phyloP scores from a whole-genome alignment of 2,888 invertebrate species.

The Drosophila merina region DNA sequence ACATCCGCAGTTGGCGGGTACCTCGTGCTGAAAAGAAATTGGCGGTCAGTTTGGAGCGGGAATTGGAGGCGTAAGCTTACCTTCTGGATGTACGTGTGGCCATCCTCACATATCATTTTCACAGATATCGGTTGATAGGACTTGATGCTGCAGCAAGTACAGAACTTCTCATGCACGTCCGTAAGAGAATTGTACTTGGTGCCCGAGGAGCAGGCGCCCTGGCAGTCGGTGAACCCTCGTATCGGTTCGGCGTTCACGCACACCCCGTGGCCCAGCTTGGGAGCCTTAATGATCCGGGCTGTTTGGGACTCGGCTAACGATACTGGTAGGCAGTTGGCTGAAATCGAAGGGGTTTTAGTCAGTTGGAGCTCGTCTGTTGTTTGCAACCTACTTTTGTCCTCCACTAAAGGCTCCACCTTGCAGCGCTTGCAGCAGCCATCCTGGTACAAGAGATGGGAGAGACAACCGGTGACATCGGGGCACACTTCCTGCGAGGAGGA shows the following conservation, averaged over 20 bases:
- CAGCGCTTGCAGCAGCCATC: constrained; percentile 90
- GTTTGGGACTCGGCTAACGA: constrained; percentile 85
- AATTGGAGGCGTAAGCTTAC: constrained; percentile 11
- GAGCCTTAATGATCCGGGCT: constrained; percentile 85
- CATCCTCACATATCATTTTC: constrained; percentile 84
- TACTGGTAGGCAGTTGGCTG: constrained; percentile 86
- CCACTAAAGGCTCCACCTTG: constrained; percentile 84
- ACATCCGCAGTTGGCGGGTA: constrained; percentile 80
- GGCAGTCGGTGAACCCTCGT: constrained; percentile 88
- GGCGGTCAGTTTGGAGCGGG: background rate
- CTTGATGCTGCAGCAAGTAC: constrained; percentile 86
- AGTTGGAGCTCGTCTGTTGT: background rate
- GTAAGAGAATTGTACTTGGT: constrained; percentile 88
- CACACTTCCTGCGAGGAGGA: constrained; percentile 86
- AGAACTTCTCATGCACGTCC: constrained; percentile 85
- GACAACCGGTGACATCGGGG: constrained; percentile 87
- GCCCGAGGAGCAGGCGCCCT: constrained; percentile 89
- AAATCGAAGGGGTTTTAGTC: constrained; percentile 27
- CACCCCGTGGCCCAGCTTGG: constrained; percentile 85
- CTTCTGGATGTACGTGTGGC: constrained; percentile 62
- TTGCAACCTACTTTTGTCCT: constrained; percentile 66
- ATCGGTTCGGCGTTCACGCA: constrained; percentile 88
- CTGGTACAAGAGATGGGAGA: constrained; percentile 84
- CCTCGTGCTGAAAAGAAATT: constrained; percentile 68
- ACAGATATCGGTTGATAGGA: constrained; percentile 76